Percentiles rank a stretch among this genome's conserved stretches.
Conservation (phyloP, 2,888 invertebrate species). For the Ecdyonurus torrentis region DNA sequence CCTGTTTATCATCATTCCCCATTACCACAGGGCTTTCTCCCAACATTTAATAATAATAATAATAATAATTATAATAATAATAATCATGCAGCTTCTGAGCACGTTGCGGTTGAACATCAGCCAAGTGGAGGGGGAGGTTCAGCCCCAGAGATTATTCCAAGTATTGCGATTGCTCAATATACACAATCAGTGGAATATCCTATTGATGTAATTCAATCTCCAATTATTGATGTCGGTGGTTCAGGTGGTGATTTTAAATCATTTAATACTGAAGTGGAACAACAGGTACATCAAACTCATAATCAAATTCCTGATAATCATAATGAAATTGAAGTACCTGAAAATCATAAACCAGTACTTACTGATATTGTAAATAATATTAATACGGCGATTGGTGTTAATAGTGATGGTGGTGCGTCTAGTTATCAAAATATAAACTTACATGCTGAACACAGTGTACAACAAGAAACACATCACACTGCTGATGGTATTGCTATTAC, state of each 20-base stretch:
- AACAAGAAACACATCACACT: neutral
- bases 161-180: conserved; percentile 48
- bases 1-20: conserved; percentile 1
- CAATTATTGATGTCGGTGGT: conserved; percentile 38
- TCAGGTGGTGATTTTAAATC: conserved; percentile 20
- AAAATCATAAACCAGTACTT: neutral
- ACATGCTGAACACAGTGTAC: neutral
- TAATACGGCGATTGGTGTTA: neutral
- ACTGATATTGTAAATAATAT: neutral
- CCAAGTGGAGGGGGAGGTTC: neutral
- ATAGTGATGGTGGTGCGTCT: neutral
- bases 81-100: neutral
- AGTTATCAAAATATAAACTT: conserved; percentile 1
- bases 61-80: too few species aligned
- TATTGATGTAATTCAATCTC: conserved; percentile 49
- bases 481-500: neutral
- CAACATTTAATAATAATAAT: neutral
- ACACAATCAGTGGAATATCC: conserved; percentile 56
- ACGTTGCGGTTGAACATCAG: neutral
- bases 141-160: conserved; percentile 34
- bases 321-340: neutral
- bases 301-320: neutral
- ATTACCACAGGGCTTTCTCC: neutral
- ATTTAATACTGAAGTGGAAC: neutral
- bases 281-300: neutral